These are phyloP conservation scores for Selenia dentaria DNA, from an alignment of 2,888 invertebrate genomes.

Conservation along the genomic window DNA sequence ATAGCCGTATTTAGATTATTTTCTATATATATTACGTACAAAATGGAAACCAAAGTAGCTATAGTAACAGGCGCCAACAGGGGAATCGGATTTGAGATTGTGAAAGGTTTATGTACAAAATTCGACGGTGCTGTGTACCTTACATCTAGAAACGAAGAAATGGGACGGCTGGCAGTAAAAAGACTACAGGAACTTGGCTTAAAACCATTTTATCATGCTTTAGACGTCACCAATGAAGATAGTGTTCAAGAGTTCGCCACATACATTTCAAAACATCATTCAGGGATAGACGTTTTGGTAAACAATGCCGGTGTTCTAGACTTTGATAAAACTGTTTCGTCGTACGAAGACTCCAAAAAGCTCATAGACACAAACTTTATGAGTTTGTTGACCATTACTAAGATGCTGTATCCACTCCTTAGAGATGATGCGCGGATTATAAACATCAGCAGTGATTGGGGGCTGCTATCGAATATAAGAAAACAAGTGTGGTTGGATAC, in stretches of 20 bases:
- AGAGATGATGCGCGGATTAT: constrained; percentile 89
- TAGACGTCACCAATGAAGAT: constrained; percentile 87
- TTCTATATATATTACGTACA: constrained; percentile 46
- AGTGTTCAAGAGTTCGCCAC: constrained; percentile 86
- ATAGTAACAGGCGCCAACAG: constrained; percentile 76
- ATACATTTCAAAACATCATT: constrained; percentile 85
- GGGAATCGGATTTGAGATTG: constrained; percentile 78
- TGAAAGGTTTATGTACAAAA: constrained; percentile 85
- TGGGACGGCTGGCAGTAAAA: constrained; percentile 86
- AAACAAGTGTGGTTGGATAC: constrained; percentile 76
- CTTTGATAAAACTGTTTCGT: constrained; percentile 86
- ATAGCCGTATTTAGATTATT: constrained; percentile 21
- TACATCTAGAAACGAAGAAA: constrained; percentile 87
- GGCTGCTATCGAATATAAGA: constrained; percentile 76
- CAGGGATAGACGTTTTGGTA: constrained; percentile 89
- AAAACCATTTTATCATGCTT: constrained; percentile 86
- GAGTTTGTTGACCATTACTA: constrained; percentile 86
- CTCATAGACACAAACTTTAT: constrained; percentile 90
- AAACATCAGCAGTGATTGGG: constrained; percentile 88
- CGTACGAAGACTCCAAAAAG: constrained; percentile 88
- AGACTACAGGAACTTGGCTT: constrained; percentile 84
- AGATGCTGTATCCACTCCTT: constrained; percentile 88
- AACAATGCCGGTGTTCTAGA: constrained; percentile 92
- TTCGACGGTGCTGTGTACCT: constrained; percentile 90
- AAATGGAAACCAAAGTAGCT: constrained; percentile 82